Evolutionary conservation across 1,140 invertebrate genomes (phyloP).

Genomic region (Saccostrea echinata): DNA sequence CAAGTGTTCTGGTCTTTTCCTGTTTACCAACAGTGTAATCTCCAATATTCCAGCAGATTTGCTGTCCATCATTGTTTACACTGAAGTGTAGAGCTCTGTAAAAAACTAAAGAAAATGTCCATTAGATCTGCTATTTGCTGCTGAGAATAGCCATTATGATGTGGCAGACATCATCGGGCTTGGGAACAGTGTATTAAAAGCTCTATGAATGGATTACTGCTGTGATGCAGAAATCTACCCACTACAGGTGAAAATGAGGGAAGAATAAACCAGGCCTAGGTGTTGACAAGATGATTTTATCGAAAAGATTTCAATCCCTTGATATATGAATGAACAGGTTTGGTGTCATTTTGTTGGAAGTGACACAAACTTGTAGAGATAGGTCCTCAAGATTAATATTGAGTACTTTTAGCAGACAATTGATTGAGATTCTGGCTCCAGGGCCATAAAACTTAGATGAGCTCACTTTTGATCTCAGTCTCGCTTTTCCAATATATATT

Average conservation of each 20-base stretch:
- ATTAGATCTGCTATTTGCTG: constrained; percentile 1
- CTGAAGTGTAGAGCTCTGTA: constrained; percentile 1
- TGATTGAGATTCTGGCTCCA: no score
- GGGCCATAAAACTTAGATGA: no score
- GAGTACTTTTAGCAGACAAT: no score
- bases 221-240: background rate
- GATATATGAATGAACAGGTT: no score
- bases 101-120: constrained; percentile 18
- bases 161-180: constrained; percentile 13
- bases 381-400: no score
- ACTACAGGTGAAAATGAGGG: background rate
- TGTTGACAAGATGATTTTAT: background rate
- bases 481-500: no score
- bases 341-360: no score
- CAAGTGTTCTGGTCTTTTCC: no score
- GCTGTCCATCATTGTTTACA: background rate
- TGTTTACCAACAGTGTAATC: no score
- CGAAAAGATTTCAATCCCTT: background rate
- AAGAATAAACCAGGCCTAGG: background rate
- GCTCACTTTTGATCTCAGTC: no score
- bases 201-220: constrained; percentile 1
- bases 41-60: background rate
- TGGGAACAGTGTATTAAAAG: background rate
- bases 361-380: no score
- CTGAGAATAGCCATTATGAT: constrained; percentile 20